phyloP scores from a whole-genome alignment of 2,888 invertebrate species.

The Brachylomia viminalis region DNA sequence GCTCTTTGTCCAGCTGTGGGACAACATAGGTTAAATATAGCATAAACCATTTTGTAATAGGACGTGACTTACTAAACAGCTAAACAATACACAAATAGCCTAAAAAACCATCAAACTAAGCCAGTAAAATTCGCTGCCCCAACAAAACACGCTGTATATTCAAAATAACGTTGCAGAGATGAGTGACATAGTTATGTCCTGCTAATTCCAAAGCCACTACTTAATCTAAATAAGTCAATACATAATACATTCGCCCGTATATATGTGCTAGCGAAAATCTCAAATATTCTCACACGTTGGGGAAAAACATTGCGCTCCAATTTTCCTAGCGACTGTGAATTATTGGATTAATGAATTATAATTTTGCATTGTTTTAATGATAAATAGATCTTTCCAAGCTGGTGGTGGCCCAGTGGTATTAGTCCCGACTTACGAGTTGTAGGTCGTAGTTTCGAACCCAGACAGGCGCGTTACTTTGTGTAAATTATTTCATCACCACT shows the following conservation, averaged over 20 bases:
- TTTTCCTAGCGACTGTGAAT: slow-evolving; percentile 9
- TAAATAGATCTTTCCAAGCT: background rate
- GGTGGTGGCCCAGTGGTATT: too few relatives aligned
- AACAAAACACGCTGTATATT: slow-evolving; percentile 9
- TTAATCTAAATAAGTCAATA: slow-evolving; percentile 60
- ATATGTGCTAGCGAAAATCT: slow-evolving; percentile 39
- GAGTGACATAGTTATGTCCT: slow-evolving; percentile 34
- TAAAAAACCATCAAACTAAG: background rate
- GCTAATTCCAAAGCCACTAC: slow-evolving; percentile 25
- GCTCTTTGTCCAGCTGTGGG: background rate
- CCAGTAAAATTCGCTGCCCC: background rate
- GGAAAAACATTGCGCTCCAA: slow-evolving; percentile 39
- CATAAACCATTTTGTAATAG: background rate
- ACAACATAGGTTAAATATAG: background rate
- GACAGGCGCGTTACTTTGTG: too few relatives aligned
- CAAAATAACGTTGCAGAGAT: slow-evolving; percentile 10
- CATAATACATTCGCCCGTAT: slow-evolving; percentile 65
- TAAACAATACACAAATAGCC: background rate
- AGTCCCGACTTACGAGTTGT: too few relatives aligned
- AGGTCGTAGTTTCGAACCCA: too few relatives aligned
- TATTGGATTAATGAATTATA: slow-evolving; percentile 21
- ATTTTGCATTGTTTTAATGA: background rate
- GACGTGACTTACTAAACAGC: background rate
- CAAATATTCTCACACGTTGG: slow-evolving; percentile 39
- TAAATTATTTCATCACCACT: too few relatives aligned